Evolutionary conservation across 2,113 vertebrate species (phyloP).

Genomic region (Gavialis gangeticus): DNA sequence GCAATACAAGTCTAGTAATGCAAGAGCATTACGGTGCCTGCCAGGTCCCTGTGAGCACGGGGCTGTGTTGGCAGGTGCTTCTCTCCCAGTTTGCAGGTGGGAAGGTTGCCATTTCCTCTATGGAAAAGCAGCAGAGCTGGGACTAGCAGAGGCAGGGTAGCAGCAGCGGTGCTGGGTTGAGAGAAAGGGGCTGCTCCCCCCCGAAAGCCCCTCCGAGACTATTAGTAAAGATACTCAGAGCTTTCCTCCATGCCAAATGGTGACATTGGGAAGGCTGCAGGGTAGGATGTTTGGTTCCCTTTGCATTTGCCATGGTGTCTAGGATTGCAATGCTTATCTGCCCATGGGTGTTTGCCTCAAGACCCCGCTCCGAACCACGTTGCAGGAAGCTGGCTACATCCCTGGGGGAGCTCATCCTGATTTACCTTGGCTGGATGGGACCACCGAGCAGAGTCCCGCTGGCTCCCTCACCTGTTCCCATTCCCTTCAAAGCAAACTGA

Average conservation of each 20-base stretch:
- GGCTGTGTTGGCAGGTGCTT: no score
- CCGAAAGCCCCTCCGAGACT: not conserved
- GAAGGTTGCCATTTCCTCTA: not conserved
- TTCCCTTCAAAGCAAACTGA: not conserved
- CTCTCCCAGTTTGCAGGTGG: not conserved
- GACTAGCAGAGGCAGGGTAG: no score
- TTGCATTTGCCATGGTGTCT: not conserved
- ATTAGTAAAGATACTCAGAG: no score
- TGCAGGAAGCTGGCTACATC: not conserved
- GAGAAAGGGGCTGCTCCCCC: no score
- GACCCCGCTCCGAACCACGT: not conserved
- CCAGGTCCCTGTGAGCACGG: no score
- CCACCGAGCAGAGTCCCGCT: not conserved
- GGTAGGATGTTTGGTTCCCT: not conserved
- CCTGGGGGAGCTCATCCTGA: not conserved
- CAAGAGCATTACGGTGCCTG: no score
- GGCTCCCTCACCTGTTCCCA: not conserved
- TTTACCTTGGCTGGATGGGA: not conserved
- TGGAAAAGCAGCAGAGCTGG: no score
- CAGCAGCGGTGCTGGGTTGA: no score
- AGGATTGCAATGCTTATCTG: not conserved
- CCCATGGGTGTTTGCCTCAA: not conserved
- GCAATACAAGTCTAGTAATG: no score
- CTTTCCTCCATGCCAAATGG: not conserved
- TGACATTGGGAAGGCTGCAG: no score